Base-by-base conservation (phyloP, 1,140 invertebrate genomes). In the Brachionus asplanchnoidis region DNA sequence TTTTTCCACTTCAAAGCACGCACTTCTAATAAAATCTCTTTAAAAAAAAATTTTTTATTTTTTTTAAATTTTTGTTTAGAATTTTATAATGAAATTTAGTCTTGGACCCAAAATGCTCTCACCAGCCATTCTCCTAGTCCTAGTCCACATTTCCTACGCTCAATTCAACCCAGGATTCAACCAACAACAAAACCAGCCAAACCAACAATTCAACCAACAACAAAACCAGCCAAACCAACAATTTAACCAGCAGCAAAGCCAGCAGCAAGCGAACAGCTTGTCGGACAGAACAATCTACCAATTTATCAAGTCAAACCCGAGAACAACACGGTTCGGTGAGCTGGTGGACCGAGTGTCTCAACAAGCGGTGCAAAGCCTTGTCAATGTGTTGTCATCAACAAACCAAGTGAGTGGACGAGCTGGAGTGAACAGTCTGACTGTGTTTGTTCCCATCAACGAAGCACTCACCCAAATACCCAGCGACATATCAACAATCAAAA, bases 361-460 rank as follows among this genome's bases (percentile, higher is more conserved):
- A 32, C 11, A n/a, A 11, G 50, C 42, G 11, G 42, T 50, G 42
- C 73, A 77, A 50, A 50, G 42, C 14, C 26, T 77, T 8, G 20
- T 26, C 17, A 77, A 50, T 44, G 44, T 77, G 11, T 11, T 77
- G 20, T 77, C 73, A 0, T 44, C 40, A 6, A 50, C 26, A 14
- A 36, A 77, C 28, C 73, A 73, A 42, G n/a, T 42, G 17, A 8
- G 26, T 9, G 68, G 68, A 0, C 68, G 68, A 17, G 68, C 68
- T 20, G 68, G 68, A 17, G 32, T 42, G 4, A 50, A 46, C 12
- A 44, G 42, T 7, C 20, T 77, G 26, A 82, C 79, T 23, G 79
- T 65, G 28, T 82, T 82, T 82, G 79, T 82, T 2, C 79, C 79
- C 0, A 11, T 65, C 8, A 82, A 82, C 36, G 79, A 82, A 42